Percentiles rank a stretch among this genome's conserved stretches.
Conservation (phyloP, 2,888 invertebrate species). For the Microplitis deprimator region DNA sequence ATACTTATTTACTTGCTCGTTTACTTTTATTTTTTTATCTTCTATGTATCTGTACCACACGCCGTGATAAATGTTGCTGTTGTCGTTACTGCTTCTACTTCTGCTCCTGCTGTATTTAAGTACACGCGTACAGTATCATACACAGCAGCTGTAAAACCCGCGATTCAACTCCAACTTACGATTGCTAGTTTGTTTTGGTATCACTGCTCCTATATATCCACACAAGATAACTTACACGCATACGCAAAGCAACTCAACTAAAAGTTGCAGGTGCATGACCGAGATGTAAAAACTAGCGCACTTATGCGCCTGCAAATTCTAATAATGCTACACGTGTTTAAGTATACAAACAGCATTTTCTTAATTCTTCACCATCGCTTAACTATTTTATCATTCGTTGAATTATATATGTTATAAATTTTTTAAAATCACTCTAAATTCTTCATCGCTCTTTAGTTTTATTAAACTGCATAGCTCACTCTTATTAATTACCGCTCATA, state of each 20-base stretch:
- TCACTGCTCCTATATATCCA: slow-evolving; percentile 17
- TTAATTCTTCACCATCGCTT: slow-evolving; percentile 24
- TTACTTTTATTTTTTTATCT: not conserved
- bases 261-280: slow-evolving; percentile 44
- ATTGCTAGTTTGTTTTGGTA: slow-evolving; percentile 41
- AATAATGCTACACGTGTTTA: slow-evolving; percentile 32
- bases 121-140: slow-evolving; percentile 5
- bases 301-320: slow-evolving; percentile 34
- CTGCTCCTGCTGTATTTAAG: not conserved
- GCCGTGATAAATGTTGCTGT: not conserved
- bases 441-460: not conserved
- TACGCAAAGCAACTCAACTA: slow-evolving; percentile 41
- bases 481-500: not conserved
- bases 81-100: not conserved
- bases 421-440: not conserved
- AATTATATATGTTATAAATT: not conserved
- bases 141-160: slow-evolving; percentile 41
- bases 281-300: slow-evolving; percentile 35
- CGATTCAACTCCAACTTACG: not conserved
- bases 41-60: not conserved
- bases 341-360: slow-evolving; percentile 28
- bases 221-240: slow-evolving; percentile 11
- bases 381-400: slow-evolving; percentile 1
- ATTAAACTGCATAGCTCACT: not conserved
- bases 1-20: slow-evolving; percentile 1